phyloP scores from a whole-genome alignment of 2,888 invertebrate genomes.

The Drosophila flavopinicola region DNA sequence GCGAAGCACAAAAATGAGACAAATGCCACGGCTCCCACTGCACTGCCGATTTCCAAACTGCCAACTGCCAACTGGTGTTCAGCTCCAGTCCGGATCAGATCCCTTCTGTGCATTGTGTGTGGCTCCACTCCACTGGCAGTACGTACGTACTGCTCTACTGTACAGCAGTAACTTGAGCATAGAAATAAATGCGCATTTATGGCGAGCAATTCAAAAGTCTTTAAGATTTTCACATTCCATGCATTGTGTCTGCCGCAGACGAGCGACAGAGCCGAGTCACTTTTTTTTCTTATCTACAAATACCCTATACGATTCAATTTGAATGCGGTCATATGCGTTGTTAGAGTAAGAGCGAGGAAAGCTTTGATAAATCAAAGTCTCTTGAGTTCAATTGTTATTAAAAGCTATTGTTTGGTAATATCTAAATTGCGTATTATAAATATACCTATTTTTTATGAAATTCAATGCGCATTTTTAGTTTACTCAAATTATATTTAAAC shows the following conservation, averaged over 20 bases:
- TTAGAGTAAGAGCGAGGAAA: not conserved
- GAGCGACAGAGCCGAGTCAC: slow-evolving; percentile 58
- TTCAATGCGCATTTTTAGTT: no score
- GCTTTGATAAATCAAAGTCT: no score
- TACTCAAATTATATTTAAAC: no score
- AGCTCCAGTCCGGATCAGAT: slow-evolving; percentile 25
- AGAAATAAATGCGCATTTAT: slow-evolving; percentile 80
- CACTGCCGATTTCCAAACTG: slow-evolving; percentile 36
- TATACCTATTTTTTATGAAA: no score
- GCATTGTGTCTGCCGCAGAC: slow-evolving; percentile 72
- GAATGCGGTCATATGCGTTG: not conserved
- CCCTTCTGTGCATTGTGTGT: slow-evolving; percentile 35
- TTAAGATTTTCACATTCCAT: slow-evolving; percentile 79
- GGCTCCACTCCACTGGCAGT: slow-evolving; percentile 20
- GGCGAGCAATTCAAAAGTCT: slow-evolving; percentile 80
- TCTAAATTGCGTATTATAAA: no score
- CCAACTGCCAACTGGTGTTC: slow-evolving; percentile 16
- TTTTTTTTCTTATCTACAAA: slow-evolving; percentile 51
- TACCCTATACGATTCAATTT: slow-evolving; percentile 51
- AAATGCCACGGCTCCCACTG: slow-evolving; percentile 60
- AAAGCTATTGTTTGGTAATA: no score
- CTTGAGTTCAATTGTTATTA: no score
- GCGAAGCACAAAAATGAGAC: slow-evolving; percentile 80
- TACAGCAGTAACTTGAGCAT: slow-evolving; percentile 69
- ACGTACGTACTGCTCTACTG: no score